Conservation (phyloP, 2,888 invertebrate species). For the Acanthosepion pharaonis region DNA sequence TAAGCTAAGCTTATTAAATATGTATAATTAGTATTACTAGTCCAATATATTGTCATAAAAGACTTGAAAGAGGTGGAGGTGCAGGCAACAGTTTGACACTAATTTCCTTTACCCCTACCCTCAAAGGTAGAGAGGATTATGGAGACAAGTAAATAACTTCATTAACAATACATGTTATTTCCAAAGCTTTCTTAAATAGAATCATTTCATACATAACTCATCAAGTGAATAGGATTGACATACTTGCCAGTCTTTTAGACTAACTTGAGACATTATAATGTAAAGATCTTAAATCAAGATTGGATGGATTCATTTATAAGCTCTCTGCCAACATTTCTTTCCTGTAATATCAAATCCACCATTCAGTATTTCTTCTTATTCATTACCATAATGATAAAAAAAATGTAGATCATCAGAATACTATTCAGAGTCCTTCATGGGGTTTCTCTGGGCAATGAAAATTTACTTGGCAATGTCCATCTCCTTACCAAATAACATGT, state of each 20-base stretch:
- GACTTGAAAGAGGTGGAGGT: background rate
- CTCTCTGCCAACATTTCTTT: background rate
- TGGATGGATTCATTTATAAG: background rate
- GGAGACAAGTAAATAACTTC: background rate
- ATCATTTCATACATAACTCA: background rate
- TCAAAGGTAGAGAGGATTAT: background rate
- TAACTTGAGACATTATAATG: background rate
- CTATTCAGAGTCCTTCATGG: background rate
- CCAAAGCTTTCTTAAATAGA: background rate
- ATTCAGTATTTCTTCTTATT: background rate
- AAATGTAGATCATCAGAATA: background rate
- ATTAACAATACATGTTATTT: background rate
- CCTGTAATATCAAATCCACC: background rate
- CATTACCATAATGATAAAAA: background rate
- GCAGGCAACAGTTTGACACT: background rate
- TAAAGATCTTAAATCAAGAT: background rate
- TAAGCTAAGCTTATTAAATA: background rate
- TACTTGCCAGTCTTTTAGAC: background rate
- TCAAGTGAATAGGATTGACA: constrained; percentile 37
- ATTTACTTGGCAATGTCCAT: no score
- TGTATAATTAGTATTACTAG: background rate
- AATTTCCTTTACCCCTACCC: background rate
- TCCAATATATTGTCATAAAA: background rate
- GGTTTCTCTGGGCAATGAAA: background rate
- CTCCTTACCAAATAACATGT: no score